Conservation (phyloP, 2,797 vertebrate genomes). For the Sebastes alutus region DNA sequence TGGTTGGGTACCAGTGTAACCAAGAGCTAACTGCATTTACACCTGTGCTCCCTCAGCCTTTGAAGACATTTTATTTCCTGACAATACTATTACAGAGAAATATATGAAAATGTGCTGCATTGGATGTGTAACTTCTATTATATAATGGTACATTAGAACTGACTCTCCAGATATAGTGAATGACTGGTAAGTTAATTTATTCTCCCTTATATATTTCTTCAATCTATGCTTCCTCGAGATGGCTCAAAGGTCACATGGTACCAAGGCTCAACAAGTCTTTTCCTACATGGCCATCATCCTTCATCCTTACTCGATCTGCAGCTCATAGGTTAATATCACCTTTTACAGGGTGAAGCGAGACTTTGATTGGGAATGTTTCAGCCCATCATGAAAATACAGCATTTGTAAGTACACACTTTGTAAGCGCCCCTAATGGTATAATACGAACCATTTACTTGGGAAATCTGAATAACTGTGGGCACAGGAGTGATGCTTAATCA, state of each 20-base stretch:
- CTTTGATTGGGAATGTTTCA: not conserved
- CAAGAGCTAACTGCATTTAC: slow-evolving; percentile 40
- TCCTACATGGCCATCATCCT: not conserved
- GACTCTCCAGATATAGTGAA: not conserved
- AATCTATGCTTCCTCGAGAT: not conserved
- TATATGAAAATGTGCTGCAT: not conserved
- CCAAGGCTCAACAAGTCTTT: slow-evolving; percentile 3
- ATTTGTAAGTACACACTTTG: not conserved
- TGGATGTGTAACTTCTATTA: not conserved
- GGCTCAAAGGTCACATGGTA: not conserved
- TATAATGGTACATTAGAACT: not conserved
- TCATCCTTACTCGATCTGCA: not conserved
- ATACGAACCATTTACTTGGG: not conserved
- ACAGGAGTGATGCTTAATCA: not conserved
- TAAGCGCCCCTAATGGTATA: not conserved
- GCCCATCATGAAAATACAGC: too few relatives aligned
- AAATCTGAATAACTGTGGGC: not conserved
- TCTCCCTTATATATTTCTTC: slow-evolving; percentile 3
- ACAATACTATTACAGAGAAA: slow-evolving; percentile 23
- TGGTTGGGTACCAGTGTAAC: slow-evolving; percentile 55
- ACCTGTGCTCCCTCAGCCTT: slow-evolving; percentile 9
- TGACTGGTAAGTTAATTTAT: not conserved
- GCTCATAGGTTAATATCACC: not conserved
- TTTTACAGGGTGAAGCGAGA: not conserved
- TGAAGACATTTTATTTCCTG: slow-evolving; percentile 35